Conservation (phyloP, 1,140 invertebrate genomes). For the Microplitis demolitor region DNA sequence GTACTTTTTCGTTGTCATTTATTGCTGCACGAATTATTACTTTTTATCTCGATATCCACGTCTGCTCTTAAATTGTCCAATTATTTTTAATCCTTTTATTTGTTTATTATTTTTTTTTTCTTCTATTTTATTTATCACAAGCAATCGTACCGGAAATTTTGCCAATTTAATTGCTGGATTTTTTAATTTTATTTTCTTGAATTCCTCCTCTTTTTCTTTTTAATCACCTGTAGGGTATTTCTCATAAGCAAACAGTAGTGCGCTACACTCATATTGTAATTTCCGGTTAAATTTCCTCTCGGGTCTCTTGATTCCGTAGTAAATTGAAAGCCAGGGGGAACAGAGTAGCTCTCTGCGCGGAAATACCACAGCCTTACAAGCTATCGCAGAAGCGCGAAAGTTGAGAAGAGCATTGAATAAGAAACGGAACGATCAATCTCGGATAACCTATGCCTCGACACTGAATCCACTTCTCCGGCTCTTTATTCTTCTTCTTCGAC, state of each 20-base stretch:
- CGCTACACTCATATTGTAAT: slow-evolving; percentile 9
- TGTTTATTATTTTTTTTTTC: too few species aligned
- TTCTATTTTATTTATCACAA: too few species aligned
- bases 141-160: too few species aligned
- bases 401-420: slow-evolving; percentile 37
- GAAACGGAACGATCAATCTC: slow-evolving; percentile 49
- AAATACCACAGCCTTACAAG: slow-evolving; percentile 36
- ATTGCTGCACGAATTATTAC: too few species aligned
- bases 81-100: too few species aligned
- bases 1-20: too few species aligned
- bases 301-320: slow-evolving; percentile 2
- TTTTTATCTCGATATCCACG: too few species aligned
- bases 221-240: neutral
- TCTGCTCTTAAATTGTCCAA: too few species aligned
- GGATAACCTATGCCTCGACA: slow-evolving; percentile 42
- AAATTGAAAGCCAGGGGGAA: slow-evolving; percentile 45
- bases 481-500: slow-evolving; percentile 25
- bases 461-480: slow-evolving; percentile 28
- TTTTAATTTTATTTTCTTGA: neutral
- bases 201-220: neutral
- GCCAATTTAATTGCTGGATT: neutral
- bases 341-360: slow-evolving; percentile 27
- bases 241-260: neutral
- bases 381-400: too few species aligned
- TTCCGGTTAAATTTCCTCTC: slow-evolving; percentile 26